Evolutionary conservation across 2,888 invertebrate species (phyloP), one percentile per base, ranked within the genome.

Genomic region (Petrophora chlorosata): DNA sequence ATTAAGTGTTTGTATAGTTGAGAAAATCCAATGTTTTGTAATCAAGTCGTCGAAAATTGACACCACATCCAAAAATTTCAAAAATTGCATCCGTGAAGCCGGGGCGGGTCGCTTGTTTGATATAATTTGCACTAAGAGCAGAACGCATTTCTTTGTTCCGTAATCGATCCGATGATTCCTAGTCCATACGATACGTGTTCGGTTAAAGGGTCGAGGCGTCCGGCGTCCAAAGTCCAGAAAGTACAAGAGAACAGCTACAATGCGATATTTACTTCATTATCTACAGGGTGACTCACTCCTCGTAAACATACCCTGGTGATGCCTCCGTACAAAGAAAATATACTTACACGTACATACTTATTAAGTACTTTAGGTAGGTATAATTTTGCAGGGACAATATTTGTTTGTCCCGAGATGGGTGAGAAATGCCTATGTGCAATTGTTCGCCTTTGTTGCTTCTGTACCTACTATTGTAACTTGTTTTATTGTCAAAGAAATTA

Each of bases 371-470:
- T n/a, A 7, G 23, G 23, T 23, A 23, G 23, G 34, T 39, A 42
- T 14, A n/a, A 19, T 54, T 47, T 42, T 47, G 50, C 33, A 36
- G 23, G 45, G 9, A 51, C 34, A 53, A 42, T 56, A 59, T 56
- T 55, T 55, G 55, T 57, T 50, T 49, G 9, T 29, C 15, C 22
- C 17, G 23, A 29, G 47, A 51, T 40, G 54, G 34, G 34, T 56
- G 54, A 54, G 56, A 54, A 48, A 44, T 17, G 26, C 14, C 39
- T 51, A 33, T 32, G n/a, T 38, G 32, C 42, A 29, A n/a, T 48
- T 43, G 38, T 40, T 29, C 34, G 44, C 25, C 60, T 57, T 57
- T 60, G 57, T 57, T 26, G 30, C 3, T 23, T 19, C n/a, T n/a
- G n/a, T n/a, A n/a, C 34, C 7, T 26, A 32, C 33, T 33, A 8